Conservation (phyloP, 2,113 vertebrate species). For the Alligator mississippiensis region DNA sequence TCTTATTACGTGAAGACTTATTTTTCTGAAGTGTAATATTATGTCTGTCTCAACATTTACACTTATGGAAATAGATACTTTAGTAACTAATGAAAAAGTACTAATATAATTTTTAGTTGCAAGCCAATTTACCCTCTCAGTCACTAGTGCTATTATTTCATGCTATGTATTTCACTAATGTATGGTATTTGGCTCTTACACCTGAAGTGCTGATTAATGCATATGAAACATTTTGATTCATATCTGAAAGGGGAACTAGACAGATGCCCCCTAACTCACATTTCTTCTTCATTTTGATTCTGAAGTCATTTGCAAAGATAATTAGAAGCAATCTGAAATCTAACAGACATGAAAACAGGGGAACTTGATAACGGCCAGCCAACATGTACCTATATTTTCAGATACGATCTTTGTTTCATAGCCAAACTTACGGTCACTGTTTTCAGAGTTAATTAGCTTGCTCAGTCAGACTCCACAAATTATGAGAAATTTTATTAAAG, state of each 20-base stretch:
- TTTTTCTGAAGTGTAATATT: not conserved
- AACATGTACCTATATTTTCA: not conserved
- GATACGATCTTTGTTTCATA: not conserved
- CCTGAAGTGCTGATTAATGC: not conserved
- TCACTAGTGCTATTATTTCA: not conserved
- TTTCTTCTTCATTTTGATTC: not conserved
- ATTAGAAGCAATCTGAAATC: slow-evolving; percentile 3
- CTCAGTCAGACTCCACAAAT: slow-evolving; percentile 16
- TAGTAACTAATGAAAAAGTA: not conserved
- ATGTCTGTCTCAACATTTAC: not conserved
- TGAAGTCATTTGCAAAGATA: not conserved
- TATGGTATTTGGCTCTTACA: rapidly evolving
- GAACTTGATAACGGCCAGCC: not conserved
- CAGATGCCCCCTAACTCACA: not conserved
- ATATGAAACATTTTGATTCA: not conserved
- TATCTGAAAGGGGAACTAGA: not conserved
- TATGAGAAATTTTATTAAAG: slow-evolving; percentile 1
- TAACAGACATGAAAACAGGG: not conserved
- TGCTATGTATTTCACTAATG: not conserved
- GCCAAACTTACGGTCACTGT: not conserved
- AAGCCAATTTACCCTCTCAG: not conserved
- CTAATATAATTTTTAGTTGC: not conserved
- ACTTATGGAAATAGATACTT: not conserved
- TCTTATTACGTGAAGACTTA: not conserved
- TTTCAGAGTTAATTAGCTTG: not conserved